Percentiles rank a stretch among this genome's conserved stretches.
phyloP scores from a whole-genome alignment of 92 coral and sea anemone species.

The Porites cylindrica region DNA sequence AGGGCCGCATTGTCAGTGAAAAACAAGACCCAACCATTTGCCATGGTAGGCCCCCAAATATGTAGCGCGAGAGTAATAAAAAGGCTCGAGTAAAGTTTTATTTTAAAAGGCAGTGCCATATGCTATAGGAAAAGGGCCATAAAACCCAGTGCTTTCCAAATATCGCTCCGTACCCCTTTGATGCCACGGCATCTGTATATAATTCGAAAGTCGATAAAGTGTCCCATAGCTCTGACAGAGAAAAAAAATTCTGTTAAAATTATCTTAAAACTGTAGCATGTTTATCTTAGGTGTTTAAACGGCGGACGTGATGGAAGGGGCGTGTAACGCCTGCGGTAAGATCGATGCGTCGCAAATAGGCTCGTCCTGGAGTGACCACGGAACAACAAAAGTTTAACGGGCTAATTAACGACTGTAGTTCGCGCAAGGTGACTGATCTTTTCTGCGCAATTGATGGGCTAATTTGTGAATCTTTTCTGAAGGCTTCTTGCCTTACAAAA shows the following conservation, averaged over 20 bases:
- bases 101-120: constrained; percentile 25
- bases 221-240: constrained; percentile 37
- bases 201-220: constrained; percentile 18
- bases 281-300: not conserved
- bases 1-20: constrained; percentile 54
- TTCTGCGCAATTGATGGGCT: constrained; percentile 11
- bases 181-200: constrained; percentile 25
- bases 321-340: constrained; percentile 43
- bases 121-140: constrained; percentile 34
- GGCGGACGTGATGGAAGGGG: constrained; percentile 27
- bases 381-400: constrained; percentile 46
- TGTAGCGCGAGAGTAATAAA: constrained; percentile 36
- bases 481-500: not conserved
- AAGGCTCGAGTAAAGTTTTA: constrained; percentile 37
- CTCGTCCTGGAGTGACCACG: constrained; percentile 45
- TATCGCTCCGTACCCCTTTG: constrained; percentile 49
- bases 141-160: constrained; percentile 54
- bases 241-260: constrained; percentile 54
- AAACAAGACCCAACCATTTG: constrained; percentile 31
- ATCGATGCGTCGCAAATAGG: constrained; percentile 59
- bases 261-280: constrained; percentile 19
- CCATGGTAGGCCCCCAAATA: constrained; percentile 47
- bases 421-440: constrained; percentile 46
- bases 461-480: constrained; percentile 36
- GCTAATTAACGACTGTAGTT: constrained; percentile 55